These are phyloP conservation scores for Onthophagus sagittarius DNA, from an alignment of 2,888 invertebrate genomes.

Conservation along the genomic window DNA sequence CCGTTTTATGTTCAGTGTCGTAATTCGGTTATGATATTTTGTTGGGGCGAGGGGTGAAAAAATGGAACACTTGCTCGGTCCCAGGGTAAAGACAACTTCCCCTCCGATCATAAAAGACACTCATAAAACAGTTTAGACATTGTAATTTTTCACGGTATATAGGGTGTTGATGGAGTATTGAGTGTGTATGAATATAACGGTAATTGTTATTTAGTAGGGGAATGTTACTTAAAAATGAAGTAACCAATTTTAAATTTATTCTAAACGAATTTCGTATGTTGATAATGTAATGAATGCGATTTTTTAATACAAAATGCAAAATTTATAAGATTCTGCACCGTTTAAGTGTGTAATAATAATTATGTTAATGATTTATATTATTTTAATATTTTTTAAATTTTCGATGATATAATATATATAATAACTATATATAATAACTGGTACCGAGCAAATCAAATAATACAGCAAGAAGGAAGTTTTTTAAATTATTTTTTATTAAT, in stretches of 20 bases:
- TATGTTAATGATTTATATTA: too few relatives aligned
- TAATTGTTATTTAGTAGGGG: not conserved
- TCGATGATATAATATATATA: too few relatives aligned
- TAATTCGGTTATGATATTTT: conserved; percentile 11
- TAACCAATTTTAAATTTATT: not conserved
- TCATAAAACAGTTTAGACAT: conserved; percentile 10
- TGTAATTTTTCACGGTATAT: conserved; percentile 8
- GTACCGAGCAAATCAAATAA: too few relatives aligned
- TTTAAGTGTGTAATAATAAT: too few relatives aligned
- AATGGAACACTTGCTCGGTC: conserved; percentile 7
- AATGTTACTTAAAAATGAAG: not conserved
- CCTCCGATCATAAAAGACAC: not conserved
- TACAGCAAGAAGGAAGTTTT: too few relatives aligned
- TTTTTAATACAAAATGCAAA: too few relatives aligned
- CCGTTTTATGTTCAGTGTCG: not conserved
- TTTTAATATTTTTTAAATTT: too few relatives aligned
- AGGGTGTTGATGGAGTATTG: not conserved
- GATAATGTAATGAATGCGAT: not conserved
- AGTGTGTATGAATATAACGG: not conserved
- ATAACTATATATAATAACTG: too few relatives aligned
- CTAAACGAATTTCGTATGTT: not conserved
- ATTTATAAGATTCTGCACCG: too few relatives aligned
- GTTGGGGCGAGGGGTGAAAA: not conserved
- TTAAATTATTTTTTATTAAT: too few relatives aligned
- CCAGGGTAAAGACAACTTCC: not conserved